Base-by-base conservation (phyloP, 2,888 invertebrate genomes). In the Ormyrus rosae region DNA sequence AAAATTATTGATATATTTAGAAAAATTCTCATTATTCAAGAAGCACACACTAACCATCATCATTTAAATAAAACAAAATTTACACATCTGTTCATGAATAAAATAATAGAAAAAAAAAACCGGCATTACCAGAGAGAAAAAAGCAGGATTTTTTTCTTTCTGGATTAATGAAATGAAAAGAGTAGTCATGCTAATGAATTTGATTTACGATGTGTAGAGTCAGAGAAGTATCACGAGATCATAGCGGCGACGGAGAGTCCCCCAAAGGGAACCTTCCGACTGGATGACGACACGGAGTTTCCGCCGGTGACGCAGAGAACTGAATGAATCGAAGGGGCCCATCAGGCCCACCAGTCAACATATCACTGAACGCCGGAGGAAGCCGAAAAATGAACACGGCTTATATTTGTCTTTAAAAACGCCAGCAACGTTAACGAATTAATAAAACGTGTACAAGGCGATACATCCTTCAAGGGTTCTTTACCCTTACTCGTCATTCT, bases 221-320 rank as follows among this genome's bases (percentile, higher is more conserved):
- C 95, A 85, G 95, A 95, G 90, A 95, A 95, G 91, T 93, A 93
- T 87, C 92, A 93, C 85, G 95, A 95, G 91, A 94, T 96, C 93
- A 93, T 93, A 86, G 94, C 94, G 81, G 95, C 95, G 69, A 93
- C 94, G 84, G 94, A 95, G 90, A 92, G 93, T 69, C 93, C 95
- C 74, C 93, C 95, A 80, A 94, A 94, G 87, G 94, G 87, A 55
- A 85, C 87, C 58, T 94, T 95, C 91, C 95, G 95, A 89, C 93
- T 96, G 91, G 95, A 95, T 89, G 96, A 96, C 91, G 96, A 95
- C 85, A 92, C 93, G 84, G 96, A 96, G 92, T 96, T 96, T 91
- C 96, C 96, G 85, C 96, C 96, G 83, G 94, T 96, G 88, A 94
- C 93, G 77, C 93, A 94, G 87, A 92, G 92, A 85, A 92, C 92